Evolutionary conservation across 2,797 vertebrate species (phyloP).

Genomic region (Coregonus ussuriensis): DNA sequence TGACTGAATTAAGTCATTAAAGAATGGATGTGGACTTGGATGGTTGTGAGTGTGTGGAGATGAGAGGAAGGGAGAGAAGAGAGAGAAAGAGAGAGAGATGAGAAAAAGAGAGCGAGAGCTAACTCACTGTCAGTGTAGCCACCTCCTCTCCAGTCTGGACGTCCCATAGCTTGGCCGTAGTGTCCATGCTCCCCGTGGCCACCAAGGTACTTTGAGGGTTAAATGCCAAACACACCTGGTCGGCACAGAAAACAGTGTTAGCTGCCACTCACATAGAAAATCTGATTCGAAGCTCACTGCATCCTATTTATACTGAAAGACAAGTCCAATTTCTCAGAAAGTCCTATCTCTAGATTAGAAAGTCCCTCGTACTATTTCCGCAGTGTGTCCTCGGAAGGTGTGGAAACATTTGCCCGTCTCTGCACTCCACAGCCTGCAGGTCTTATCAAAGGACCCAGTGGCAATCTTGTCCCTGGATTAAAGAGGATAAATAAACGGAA

Average conservation of each 20-base stretch:
- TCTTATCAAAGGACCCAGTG: slow-evolving; percentile 96
- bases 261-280: neutral
- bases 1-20: slow-evolving; percentile 12
- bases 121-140: slow-evolving; percentile 81
- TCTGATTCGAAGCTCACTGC: neutral
- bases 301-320: neutral
- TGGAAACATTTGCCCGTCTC: slow-evolving; percentile 92
- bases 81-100: too few species aligned
- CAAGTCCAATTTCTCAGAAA: neutral
- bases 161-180: slow-evolving; percentile 88
- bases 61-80: neutral
- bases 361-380: slow-evolving; percentile 87
- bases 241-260: neutral
- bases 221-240: slow-evolving; percentile 92
- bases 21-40: slow-evolving; percentile 1
- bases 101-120: neutral
- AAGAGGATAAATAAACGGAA: slow-evolving; percentile 21
- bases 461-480: slow-evolving; percentile 90
- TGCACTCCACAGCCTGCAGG: slow-evolving; percentile 91
- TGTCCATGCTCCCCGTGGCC: slow-evolving; percentile 95
- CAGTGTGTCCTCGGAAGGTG: slow-evolving; percentile 87
- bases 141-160: slow-evolving; percentile 86
- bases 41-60: neutral
- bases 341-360: neutral
- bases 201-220: slow-evolving; percentile 92